Conservation (phyloP, 1,140 invertebrate species). For the Lerema accius region DNA sequence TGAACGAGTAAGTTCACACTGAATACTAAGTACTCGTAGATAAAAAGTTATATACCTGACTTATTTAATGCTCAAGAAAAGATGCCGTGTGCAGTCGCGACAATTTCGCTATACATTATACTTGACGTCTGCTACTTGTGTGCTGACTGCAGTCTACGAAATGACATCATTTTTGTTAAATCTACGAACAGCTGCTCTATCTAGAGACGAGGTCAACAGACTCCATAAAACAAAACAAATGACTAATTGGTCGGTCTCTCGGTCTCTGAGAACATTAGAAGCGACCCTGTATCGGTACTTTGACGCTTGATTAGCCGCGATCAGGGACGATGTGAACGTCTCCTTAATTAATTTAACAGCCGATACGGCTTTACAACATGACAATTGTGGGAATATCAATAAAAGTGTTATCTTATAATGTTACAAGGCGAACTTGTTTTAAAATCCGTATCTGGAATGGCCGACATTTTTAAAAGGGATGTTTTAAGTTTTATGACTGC, state of each 20-base stretch:
- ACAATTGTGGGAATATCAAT: neutral
- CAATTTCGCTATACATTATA: no score
- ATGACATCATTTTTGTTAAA: neutral
- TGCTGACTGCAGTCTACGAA: no score
- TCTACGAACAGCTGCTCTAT: neutral
- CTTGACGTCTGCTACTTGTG: no score
- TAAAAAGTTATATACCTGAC: no score
- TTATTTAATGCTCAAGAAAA: no score
- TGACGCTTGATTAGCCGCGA: neutral
- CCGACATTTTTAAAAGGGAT: neutral
- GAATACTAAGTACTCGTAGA: no score
- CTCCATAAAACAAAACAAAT: slow-evolving; percentile 12
- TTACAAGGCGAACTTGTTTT: neutral
- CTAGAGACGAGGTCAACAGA: slow-evolving; percentile 5
- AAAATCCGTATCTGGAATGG: neutral
- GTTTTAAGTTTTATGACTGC: no score
- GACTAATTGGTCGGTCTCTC: slow-evolving; percentile 11
- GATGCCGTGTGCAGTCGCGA: no score
- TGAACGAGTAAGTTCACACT: no score
- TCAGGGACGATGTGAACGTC: slow-evolving; percentile 3
- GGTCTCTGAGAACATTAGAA: neutral
- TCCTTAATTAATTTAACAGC: slow-evolving; percentile 1
- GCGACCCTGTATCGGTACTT: neutral
- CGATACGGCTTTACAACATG: neutral
- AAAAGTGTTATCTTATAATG: neutral